Base-by-base conservation (phyloP, 2,888 invertebrate genomes). In the Agrotis exclamationis region DNA sequence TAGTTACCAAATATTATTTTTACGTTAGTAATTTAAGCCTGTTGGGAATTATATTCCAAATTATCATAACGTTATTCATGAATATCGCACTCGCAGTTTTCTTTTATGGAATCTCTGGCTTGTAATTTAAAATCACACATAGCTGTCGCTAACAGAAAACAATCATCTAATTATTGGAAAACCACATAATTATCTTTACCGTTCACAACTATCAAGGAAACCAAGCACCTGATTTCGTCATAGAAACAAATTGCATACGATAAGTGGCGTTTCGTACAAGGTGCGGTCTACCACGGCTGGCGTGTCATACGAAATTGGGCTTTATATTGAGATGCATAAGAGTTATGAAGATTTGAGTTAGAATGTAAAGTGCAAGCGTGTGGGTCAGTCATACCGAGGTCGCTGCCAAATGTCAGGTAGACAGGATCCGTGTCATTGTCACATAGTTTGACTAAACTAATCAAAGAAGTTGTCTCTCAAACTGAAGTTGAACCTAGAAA, bases 331-430 rank as follows among this genome's bases (percentile, higher is more conserved):
- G 63, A 58, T 0, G 0, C 33, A 81, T 91, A 91, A 86, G 82
- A 82, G 78, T 74, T 76, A 83, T 69, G 83, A 83, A 53, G 50
- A 80, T 70, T 57, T 78, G 77, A 84, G 75, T 82, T 88, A 86
- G 87, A 86, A 85, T 83, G 86, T 88, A 89, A 89, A 89, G 88
- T 90, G 91, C 90, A 90, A 88, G 85, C 86, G 89, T 88, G 86
- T 89, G 87, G 93, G 92, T 93, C 92, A 92, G 88, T 88, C 85
- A 86, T 85, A 85, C 86, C 93, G 93, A 95, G 95, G 95, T 91
- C 94, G 89, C 88, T 81, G 90, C 90, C 80, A 89, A 95, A 95
- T 95, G 94, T 93, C 95, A 95, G 88, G 70, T 82, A 88, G 85
- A 88, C 89, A 91, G 80, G 92, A 94, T 94, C 92, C 90, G 90